phyloP scores from a whole-genome alignment of 1,140 invertebrate genomes.

The Campoletis sonorensis region DNA sequence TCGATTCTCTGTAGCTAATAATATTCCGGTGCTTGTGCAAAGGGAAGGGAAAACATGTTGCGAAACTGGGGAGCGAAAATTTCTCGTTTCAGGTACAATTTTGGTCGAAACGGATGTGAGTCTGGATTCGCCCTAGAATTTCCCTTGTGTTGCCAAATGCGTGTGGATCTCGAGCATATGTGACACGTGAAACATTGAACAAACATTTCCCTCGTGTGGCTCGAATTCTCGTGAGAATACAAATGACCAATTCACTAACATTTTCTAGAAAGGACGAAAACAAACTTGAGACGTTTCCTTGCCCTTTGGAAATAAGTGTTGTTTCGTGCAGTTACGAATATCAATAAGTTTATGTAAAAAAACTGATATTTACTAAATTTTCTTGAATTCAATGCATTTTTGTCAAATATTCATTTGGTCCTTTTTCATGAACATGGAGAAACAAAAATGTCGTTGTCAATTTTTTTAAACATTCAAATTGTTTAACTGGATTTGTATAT shows the following conservation, averaged over 20 bases:
- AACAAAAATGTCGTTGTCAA: no score
- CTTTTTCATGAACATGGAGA: no score
- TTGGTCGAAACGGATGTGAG: not conserved
- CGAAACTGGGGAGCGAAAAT: not conserved
- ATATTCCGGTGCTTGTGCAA: not conserved
- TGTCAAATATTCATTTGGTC: no score
- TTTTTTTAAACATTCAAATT: no score
- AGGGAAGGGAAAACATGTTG: not conserved
- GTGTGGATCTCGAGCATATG: not conserved
- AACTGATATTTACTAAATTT: no score
- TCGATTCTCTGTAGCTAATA: not conserved
- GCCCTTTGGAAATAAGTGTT: not conserved
- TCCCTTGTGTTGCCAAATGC: not conserved
- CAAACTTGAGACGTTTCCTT: not conserved
- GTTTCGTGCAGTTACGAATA: not conserved
- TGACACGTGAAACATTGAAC: not conserved
- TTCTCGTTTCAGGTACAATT: constrained; percentile 10
- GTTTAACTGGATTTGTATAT: no score
- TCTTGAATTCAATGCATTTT: no score
- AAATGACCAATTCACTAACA: constrained; percentile 45
- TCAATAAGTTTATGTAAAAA: no score
- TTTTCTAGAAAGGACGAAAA: not conserved
- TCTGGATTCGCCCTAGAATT: not conserved
- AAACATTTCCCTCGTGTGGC: constrained; percentile 20
- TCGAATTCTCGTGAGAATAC: constrained; percentile 49